A percentile compares a stretch with the other conserved stretches of the same genome.
Conservation (phyloP, 2,797 vertebrate genomes). For the Silurus aristotelis region DNA sequence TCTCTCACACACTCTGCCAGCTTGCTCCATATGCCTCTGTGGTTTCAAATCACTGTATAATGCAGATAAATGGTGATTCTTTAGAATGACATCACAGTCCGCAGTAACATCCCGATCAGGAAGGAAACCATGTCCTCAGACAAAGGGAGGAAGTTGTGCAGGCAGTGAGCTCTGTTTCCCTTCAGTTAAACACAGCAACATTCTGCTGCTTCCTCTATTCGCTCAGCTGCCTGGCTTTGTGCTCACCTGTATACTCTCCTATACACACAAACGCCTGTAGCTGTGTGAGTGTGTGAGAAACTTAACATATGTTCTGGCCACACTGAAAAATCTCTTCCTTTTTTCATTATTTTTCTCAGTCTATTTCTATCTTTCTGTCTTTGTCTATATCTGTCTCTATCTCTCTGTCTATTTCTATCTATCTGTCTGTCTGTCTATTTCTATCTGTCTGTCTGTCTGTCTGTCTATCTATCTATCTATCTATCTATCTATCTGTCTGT, state of each 20-base stretch:
- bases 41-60: constrained; percentile 16
- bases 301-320: background rate
- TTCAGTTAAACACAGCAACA: constrained; percentile 44
- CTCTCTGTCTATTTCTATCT: too few species aligned
- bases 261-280: background rate
- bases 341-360: background rate
- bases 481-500: too few species aligned
- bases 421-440: too few species aligned
- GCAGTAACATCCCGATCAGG: constrained; percentile 34
- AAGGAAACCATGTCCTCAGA: constrained; percentile 55
- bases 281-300: background rate
- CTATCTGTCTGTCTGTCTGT: too few species aligned
- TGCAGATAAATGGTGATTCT: constrained; percentile 31
- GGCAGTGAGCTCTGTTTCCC: constrained; percentile 36
- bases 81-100: constrained; percentile 45
- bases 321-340: background rate
- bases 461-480: too few species aligned
- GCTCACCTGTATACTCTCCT: background rate
- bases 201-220: constrained; percentile 28
- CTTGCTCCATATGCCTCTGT: background rate
- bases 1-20: background rate
- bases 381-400: too few species aligned
- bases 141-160: constrained; percentile 61
- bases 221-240: background rate
- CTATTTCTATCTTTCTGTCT: too few species aligned